Percentiles rank a stretch among this genome's conserved stretches.
Evolutionary conservation across 2,113 vertebrate species (phyloP).

Genomic region (Polyodon spathula): DNA sequence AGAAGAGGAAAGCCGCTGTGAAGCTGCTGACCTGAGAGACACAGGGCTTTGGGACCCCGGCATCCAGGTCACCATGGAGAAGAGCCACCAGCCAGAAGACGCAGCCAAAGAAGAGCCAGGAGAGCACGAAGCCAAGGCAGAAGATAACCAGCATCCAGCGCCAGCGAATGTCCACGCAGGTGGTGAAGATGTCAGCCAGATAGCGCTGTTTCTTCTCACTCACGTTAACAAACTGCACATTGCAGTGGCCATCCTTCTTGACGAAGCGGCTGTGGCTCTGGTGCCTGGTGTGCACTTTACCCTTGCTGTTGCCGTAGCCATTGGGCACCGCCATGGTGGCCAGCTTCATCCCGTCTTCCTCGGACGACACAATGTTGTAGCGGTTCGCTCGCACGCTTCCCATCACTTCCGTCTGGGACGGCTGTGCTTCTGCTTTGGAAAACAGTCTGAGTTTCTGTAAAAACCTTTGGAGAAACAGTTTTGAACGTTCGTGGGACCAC

Average conservation of each 20-base stretch:
- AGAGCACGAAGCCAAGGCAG: constrained; percentile 87
- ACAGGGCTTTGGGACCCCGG: constrained; percentile 53
- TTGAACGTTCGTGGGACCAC: constrained; percentile 77
- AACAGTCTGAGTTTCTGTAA: constrained; percentile 98
- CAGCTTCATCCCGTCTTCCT: constrained; percentile 96
- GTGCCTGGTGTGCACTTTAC: constrained; percentile 83
- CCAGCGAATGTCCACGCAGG: constrained; percentile 96
- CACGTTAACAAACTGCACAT: constrained; percentile 94
- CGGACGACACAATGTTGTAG: constrained; percentile 94
- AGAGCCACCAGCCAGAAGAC: constrained; percentile 94
- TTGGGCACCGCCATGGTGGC: constrained; percentile 92
- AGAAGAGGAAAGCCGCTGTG: constrained; percentile 92
- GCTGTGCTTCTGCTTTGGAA: constrained; percentile 85
- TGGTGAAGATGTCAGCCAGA: constrained; percentile 93
- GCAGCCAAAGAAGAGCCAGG: constrained; percentile 95
- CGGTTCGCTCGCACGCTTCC: constrained; percentile 94
- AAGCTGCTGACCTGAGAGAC: constrained; percentile 90
- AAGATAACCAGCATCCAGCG: constrained; percentile 96
- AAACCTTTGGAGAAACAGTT: constrained; percentile 99
- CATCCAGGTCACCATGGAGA: constrained; percentile 81
- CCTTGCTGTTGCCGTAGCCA: constrained; percentile 82
- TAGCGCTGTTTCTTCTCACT: constrained; percentile 95
- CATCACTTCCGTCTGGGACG: constrained; percentile 88
- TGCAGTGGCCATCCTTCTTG: constrained; percentile 95
- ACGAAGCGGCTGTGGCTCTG: constrained; percentile 86